Conservation (phyloP, 2,888 invertebrate genomes). For the Nomada ferruginata region DNA sequence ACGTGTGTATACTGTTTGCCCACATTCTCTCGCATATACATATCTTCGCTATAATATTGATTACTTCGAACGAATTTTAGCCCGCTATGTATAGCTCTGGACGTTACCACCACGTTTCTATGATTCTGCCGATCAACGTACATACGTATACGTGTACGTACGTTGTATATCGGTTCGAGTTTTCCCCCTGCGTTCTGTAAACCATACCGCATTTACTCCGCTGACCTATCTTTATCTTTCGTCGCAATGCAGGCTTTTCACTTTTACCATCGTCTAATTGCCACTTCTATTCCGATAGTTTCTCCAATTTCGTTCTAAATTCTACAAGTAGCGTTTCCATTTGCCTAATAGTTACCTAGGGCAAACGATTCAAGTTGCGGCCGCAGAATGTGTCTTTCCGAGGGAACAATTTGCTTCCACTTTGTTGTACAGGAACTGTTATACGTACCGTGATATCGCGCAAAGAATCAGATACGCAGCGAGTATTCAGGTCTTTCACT, state of each 20-base stretch:
- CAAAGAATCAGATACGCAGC: background rate
- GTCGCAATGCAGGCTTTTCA: slow-evolving; percentile 71
- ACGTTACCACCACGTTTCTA: slow-evolving; percentile 38
- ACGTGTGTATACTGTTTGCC: slow-evolving; percentile 79
- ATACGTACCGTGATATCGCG: no score
- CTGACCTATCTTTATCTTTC: slow-evolving; percentile 16
- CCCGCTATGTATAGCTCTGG: slow-evolving; percentile 44
- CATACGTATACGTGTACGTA: background rate
- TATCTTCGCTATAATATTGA: slow-evolving; percentile 81
- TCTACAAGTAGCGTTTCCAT: slow-evolving; percentile 14
- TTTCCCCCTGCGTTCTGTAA: slow-evolving; percentile 40
- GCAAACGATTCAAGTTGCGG: slow-evolving; percentile 16
- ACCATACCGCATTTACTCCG: slow-evolving; percentile 10
- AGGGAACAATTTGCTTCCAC: no score
- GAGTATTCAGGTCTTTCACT: slow-evolving; percentile 46
- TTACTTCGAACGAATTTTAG: slow-evolving; percentile 79
- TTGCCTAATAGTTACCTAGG: background rate
- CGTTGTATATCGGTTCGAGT: slow-evolving; percentile 18
- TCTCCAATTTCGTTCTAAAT: slow-evolving; percentile 1
- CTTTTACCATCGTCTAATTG: slow-evolving; percentile 38
- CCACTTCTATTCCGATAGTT: slow-evolving; percentile 11
- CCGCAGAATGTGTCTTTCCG: background rate
- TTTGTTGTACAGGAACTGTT: no score
- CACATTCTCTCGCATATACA: slow-evolving; percentile 77
- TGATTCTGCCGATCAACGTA: slow-evolving; percentile 38